Conservation (phyloP, 2,797 vertebrate genomes). For the Arnoldichthys spilopterus region DNA sequence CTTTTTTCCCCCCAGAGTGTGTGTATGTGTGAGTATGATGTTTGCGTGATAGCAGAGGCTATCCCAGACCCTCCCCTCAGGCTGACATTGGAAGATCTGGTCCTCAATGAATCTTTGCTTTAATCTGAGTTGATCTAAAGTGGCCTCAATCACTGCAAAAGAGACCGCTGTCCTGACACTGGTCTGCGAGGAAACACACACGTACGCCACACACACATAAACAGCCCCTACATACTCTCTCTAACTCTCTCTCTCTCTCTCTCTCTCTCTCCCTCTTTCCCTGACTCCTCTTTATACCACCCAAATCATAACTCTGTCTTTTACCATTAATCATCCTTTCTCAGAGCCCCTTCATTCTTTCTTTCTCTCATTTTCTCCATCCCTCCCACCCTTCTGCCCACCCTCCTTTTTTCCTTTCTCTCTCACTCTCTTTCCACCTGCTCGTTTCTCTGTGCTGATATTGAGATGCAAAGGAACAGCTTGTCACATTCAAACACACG, state of each 20-base stretch:
- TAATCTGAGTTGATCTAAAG: conserved; percentile 53
- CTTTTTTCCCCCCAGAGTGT: background rate
- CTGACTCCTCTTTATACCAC: background rate
- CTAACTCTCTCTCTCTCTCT: background rate
- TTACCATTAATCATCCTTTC: background rate
- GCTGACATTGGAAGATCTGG: conserved; percentile 43
- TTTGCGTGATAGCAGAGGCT: conserved; percentile 2
- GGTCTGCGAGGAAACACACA: conserved; percentile 16
- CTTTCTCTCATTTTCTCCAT: background rate
- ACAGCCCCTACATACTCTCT: background rate
- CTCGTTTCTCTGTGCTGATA: conserved; percentile 35
- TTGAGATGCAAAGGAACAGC: conserved; percentile 54
- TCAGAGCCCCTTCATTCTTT: background rate
- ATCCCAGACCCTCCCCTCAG: conserved; percentile 41
- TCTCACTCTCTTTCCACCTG: conserved; percentile 38
- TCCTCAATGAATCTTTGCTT: conserved; percentile 22
- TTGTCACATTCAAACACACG: conserved; percentile 47
- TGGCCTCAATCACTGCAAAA: conserved; percentile 37
- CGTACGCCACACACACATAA: conserved; percentile 17
- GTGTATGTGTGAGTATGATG: conserved; percentile 3
- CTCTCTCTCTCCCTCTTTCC: background rate
- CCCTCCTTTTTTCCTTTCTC: conserved; percentile 8
- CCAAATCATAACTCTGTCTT: background rate
- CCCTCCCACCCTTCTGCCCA: background rate
- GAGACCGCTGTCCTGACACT: conserved; percentile 29